Evolutionary conservation across 2,888 invertebrate species (phyloP).

Genomic region (Halictus ligatus): DNA sequence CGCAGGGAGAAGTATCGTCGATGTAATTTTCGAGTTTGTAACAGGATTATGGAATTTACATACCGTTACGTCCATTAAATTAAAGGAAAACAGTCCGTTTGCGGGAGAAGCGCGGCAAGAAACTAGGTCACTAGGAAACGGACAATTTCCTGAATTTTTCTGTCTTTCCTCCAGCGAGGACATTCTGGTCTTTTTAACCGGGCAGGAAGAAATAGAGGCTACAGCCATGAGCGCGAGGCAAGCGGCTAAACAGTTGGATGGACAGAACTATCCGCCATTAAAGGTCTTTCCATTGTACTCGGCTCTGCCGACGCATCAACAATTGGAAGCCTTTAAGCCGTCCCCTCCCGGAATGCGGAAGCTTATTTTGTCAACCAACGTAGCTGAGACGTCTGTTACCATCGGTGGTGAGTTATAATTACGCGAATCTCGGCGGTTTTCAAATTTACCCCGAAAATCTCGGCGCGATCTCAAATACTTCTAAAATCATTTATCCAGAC

Average conservation of each 20-base stretch:
- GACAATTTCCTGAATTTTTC: conserved; percentile 55
- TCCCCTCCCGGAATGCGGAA: conserved; percentile 92
- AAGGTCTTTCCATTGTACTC: conserved; percentile 96
- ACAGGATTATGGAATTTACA: conserved; percentile 19
- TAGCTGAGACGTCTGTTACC: conserved; percentile 99
- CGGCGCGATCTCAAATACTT: background rate
- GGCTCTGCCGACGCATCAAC: conserved; percentile 93
- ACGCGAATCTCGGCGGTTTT: background rate
- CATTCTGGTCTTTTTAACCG: conserved; percentile 96
- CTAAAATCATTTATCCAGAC: background rate
- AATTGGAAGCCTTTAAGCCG: conserved; percentile 93
- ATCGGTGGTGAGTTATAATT: conserved; percentile 88
- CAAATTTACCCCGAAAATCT: background rate
- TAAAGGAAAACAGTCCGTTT: background rate
- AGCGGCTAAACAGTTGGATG: conserved; percentile 88
- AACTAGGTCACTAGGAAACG: conserved; percentile 24
- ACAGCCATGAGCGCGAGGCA: conserved; percentile 90
- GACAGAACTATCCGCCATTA: conserved; percentile 88
- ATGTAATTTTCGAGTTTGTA: background rate
- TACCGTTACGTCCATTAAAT: conserved; percentile 36
- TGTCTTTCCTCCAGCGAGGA: conserved; percentile 88
- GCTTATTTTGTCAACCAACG: conserved; percentile 97
- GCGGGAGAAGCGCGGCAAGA: background rate
- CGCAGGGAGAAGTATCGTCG: background rate
- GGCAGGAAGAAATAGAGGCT: conserved; percentile 98